phyloP scores from a whole-genome alignment of 2,888 invertebrate genomes.

The Frankliniella intonsa region DNA sequence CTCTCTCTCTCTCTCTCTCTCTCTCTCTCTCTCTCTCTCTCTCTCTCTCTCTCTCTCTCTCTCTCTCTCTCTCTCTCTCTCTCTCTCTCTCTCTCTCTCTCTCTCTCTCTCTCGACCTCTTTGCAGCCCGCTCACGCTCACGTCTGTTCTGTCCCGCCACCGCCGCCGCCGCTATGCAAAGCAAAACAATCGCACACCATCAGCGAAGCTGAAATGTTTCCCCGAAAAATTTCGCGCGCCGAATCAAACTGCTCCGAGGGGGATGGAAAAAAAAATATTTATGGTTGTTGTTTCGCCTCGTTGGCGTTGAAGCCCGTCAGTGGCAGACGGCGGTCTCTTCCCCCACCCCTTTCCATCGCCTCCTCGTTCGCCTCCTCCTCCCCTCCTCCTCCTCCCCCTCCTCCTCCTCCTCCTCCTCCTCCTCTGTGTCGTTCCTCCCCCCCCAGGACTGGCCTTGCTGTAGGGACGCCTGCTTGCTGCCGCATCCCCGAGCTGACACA shows the following conservation, averaged over 20 bases:
- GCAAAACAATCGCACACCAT: no score
- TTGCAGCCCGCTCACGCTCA: no score
- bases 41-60: no score
- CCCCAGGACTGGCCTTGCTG: background rate
- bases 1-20: no score
- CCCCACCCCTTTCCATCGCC: background rate
- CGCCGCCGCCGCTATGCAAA: no score
- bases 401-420: background rate
- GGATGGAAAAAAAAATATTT: slow-evolving; percentile 6
- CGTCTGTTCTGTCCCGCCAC: no score
- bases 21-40: no score
- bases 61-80: no score
- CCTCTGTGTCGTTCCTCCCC: background rate
- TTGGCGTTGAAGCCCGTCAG: slow-evolving; percentile 10
- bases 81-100: no score
- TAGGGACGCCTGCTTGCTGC: background rate
- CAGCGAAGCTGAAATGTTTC: no score
- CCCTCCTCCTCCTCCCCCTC: background rate
- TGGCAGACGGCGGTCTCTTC: background rate
- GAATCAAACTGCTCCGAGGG: background rate
- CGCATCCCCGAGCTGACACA: background rate
- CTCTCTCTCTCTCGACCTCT: no score
- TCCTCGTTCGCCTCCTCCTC: background rate
- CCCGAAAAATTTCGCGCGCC: no score
- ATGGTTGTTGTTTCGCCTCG: slow-evolving; percentile 3